Evolutionary conservation across 2,113 vertebrate genomes (phyloP), one percentile per base, ranked within the genome.

Genomic region (Hemiscyllium ocellatum): DNA sequence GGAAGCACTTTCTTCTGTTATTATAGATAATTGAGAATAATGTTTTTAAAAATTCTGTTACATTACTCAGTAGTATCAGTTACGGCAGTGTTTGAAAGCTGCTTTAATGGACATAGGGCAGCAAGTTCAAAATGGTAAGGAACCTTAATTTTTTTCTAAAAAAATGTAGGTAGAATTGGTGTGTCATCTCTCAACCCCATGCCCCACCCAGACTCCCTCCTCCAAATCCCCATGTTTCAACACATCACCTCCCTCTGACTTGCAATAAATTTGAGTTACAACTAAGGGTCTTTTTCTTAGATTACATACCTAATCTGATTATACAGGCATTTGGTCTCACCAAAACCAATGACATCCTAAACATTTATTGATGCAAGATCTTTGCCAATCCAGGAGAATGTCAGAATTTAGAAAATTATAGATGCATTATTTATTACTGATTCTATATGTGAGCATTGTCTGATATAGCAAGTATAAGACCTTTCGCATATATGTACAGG

Each of bases 401-500:
- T 47, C 4, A 24, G 91, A 26, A 68, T 95, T 69, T 50, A 94
- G 91, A 47, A 72, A 1, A 12, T 61, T 61, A 47, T 24, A 1
- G 61, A 42, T 69, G 65, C 33, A 47, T 94, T 6, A 94, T 94
- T 69, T 94, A 68, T 37, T 70, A 1, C 93, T 72, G 37, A 65
- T 26, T 95, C 66, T 69, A 13, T 50, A 50, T 72, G 42, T 29
- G 50, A 72, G 24, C 47, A 52, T 29, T 95, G 47, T 29, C 37
- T 76, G 42, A 29, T 13, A 52, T 76, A 29, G 52, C 52, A 26
- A 61, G 26, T 33, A 0, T 33, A 65, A 56, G 50, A 56, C 0
- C 29, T 91, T n/a, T n/a, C 37, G 42, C 65, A 94, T 3, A 12
- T 70, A 50, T 70, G 42, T 52, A 68, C 97, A 99, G 99, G 99